Evolutionary conservation across 2,888 invertebrate genomes (phyloP), one percentile per base, ranked within the genome.

Genomic region (Chirona hameri): DNA sequence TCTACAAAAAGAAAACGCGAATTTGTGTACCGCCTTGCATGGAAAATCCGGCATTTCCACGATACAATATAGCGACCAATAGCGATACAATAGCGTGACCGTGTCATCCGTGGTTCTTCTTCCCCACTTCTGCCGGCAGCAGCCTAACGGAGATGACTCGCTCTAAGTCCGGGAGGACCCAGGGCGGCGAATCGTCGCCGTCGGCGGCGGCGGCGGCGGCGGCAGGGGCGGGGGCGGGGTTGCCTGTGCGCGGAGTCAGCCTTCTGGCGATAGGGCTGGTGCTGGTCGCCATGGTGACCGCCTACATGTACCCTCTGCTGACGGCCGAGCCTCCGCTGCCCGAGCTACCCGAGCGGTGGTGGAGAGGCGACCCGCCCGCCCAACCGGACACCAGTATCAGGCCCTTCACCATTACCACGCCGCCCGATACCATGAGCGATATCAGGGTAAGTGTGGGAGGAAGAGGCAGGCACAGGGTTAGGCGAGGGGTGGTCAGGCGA

Each of bases 281-380:
- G 31, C 72, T 81, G 60, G 21, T 27, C 39, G 39, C 31, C 18
- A 15, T 57, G 55, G 27, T 81, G n/a, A 10, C 24, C 39, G 48
- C 24, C 3, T 15, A 14, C 39, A 10, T 60, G 55, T 81, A 81
- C 46, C 24, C 46, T 5, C 18, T 14, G 39, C 29, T 81, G n/a
- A 18, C n/a, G n/a, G 65, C 39, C n/a, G 60, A 29, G 81, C 81
- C 81, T 24, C 39, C 60, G 31, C n/a, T 81, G 60, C 81, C 81
- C 0, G 39, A n/a, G n/a, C 60, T 81, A 7, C 39, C 31, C 18
- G 46, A 60, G 39, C 14, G 18, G 1, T 69, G 65, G 65, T 81
- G 81, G 81, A 21, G 60, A 2, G 10, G 39, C 29, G 39, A 39
- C 60, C 39, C 24, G 57, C 81, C 81, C 39, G 65, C 27, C 65